Evolutionary conservation across 2,113 vertebrate species (phyloP), one percentile per base, ranked within the genome.

Genomic region (Gambusia affinis): DNA sequence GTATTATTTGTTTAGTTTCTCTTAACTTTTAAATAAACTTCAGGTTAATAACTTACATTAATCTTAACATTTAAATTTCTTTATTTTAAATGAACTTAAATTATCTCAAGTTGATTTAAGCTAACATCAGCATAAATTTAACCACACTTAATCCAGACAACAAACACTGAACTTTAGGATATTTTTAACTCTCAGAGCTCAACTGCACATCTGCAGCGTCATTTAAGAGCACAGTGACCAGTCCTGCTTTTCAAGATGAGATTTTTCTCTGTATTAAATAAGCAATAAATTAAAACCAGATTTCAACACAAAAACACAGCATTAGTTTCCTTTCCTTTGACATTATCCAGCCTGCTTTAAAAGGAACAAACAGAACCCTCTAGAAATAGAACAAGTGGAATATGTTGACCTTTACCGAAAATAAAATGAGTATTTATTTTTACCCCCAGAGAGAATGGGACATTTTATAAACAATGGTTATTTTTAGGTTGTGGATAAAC

Each of bases 341-440:
- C 51, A 57, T 57, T n/a, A 57, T n/a, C 51, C 24, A n/a, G 51
- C 51, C 51, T n/a, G 19, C 51, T 57, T 57, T n/a, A n/a, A 64
- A 33, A 31, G 17, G 73, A 71, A 62, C 28, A 65, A 37, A 73
- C 37, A 39, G 1, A 33, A 65, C 60, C 42, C 60, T 39, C 60
- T 54, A 64, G 69, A 73, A 80, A 73, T 54, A 73, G 62, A 73
- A 54, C 54, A 33, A 71, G 29, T 10, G 79, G 81, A 83, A 83
- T 39, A 66, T 10, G 7, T 47, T 82, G 74, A 70, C 57, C 73
- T 37, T 60, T 60, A 31, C 30, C 8, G 70, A 3, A 67, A 60
- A 73, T 47, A 12, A 22, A 33, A 63, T 30, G 3, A 24, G 1
- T 71, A 39, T 76, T 67, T 76, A 62, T 67, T 57, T 57, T 57